Conservation (phyloP, 2,888 invertebrate genomes). For the Trissonchulus sp. region DNA sequence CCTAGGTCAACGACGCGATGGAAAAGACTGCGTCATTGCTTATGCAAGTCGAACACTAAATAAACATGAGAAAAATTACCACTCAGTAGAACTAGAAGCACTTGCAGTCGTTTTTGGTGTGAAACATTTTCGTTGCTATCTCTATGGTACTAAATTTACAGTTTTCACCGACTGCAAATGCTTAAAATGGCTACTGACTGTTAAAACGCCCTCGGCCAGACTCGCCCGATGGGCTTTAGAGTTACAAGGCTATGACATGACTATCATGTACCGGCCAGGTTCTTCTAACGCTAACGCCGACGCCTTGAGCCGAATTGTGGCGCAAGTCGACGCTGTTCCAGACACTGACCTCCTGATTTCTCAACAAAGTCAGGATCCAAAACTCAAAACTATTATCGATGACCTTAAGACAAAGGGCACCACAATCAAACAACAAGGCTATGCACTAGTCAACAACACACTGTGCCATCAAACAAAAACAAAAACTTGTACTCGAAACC, state of each 20-base stretch:
- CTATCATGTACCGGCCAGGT: conserved; percentile 55
- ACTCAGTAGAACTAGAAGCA: conserved; percentile 41
- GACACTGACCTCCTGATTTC: too few species aligned
- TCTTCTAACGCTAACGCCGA: conserved; percentile 53
- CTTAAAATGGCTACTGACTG: conserved; percentile 34
- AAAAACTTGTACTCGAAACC: too few species aligned
- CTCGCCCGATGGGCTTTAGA: conserved; percentile 56
- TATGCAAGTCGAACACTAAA: conserved; percentile 39
- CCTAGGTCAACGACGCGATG: conserved; percentile 35
- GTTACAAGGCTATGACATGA: too few species aligned
- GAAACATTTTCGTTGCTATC: conserved; percentile 29
- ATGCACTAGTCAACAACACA: too few species aligned
- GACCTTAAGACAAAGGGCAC: too few species aligned
- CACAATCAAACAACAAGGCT: too few species aligned
- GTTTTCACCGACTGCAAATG: conserved; percentile 33
- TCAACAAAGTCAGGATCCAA: too few species aligned
- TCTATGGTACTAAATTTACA: conserved; percentile 23
- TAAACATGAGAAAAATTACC: too few species aligned
- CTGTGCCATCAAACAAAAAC: too few species aligned
- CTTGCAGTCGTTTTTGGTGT: conserved; percentile 39
- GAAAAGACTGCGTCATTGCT: conserved; percentile 37
- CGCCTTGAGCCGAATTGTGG: too few species aligned
- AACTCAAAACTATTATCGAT: too few species aligned
- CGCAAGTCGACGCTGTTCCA: too few species aligned
- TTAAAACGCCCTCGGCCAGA: conserved; percentile 52